phyloP scores from a whole-genome alignment of 1,140 invertebrate species.

The Drosophila eugracilis region DNA sequence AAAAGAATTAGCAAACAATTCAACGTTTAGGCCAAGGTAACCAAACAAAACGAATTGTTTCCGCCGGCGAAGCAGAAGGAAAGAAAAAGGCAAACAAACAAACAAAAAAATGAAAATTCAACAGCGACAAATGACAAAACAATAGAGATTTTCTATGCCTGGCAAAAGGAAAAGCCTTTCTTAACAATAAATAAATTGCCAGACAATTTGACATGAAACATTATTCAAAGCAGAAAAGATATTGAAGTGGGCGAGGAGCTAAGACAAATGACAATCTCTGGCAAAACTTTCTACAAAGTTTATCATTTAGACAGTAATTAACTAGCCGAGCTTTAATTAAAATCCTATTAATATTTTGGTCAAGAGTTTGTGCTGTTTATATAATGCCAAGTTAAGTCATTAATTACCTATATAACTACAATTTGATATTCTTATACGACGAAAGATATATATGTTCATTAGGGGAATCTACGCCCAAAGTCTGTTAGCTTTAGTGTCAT shows the following conservation, averaged over 20 bases:
- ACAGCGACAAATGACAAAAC: constrained; percentile 60
- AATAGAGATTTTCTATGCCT: constrained; percentile 45
- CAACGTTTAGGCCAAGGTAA: constrained; percentile 72
- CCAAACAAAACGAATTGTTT: constrained; percentile 47
- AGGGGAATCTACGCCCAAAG: constrained; percentile 2
- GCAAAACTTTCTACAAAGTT: constrained; percentile 15
- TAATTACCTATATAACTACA: constrained; percentile 6
- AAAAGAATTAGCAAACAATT: constrained; percentile 42
- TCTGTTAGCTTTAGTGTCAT: not conserved
- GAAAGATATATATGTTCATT: constrained; percentile 7
- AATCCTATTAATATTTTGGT: constrained; percentile 24
- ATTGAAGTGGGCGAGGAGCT: not conserved
- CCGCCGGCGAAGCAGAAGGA: constrained; percentile 42
- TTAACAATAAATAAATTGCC: constrained; percentile 27
- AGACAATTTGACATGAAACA: constrained; percentile 54
- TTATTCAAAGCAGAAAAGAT: constrained; percentile 53
- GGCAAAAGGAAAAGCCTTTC: constrained; percentile 11
- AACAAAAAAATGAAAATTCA: constrained; percentile 14
- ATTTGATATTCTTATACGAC: constrained; percentile 2
- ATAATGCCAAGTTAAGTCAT: not conserved
- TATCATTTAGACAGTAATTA: constrained; percentile 10
- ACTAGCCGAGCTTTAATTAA: constrained; percentile 15
- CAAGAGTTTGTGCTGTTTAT: not conserved
- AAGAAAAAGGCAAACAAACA: constrained; percentile 12
- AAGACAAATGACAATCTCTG: constrained; percentile 22